Percentiles rank a stretch among this genome's conserved stretches.
These are phyloP conservation scores for Otis tarda DNA, from an alignment of 2,113 vertebrate species.

Conservation along the genomic window DNA sequence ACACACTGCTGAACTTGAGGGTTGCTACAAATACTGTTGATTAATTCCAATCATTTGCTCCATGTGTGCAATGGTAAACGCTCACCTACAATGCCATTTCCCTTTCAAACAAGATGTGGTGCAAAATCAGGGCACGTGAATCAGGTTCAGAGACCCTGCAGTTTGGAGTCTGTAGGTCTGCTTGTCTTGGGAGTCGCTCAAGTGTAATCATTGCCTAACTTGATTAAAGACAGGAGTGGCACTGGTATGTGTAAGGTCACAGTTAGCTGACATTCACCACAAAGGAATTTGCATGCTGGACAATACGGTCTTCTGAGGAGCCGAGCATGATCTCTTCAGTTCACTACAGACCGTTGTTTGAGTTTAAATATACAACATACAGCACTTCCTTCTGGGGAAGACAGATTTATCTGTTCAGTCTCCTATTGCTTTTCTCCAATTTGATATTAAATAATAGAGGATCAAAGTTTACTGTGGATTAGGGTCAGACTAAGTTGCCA, in stretches of 20 bases:
- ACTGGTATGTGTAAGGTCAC: not conserved
- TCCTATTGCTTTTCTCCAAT: not conserved
- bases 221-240: not conserved
- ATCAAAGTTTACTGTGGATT: not conserved
- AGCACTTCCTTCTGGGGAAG: not conserved
- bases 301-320: not conserved
- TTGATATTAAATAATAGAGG: not conserved
- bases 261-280: not conserved
- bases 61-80: not conserved
- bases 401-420: not conserved
- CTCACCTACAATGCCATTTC: not conserved
- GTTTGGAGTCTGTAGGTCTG: not conserved
- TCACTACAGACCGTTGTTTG: not conserved
- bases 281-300: not conserved
- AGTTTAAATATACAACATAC: not conserved
- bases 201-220: not conserved
- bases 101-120: not conserved
- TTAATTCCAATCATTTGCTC: not conserved
- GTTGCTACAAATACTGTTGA: not conserved
- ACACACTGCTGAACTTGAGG: not conserved
- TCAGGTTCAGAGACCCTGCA: not conserved
- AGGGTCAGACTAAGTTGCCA: not conserved
- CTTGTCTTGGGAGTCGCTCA: not conserved
- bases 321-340: not conserved
- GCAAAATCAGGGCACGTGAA: not conserved